Base-by-base conservation (phyloP, 2,113 vertebrate genomes). In the Mystacornis crossleyi region DNA sequence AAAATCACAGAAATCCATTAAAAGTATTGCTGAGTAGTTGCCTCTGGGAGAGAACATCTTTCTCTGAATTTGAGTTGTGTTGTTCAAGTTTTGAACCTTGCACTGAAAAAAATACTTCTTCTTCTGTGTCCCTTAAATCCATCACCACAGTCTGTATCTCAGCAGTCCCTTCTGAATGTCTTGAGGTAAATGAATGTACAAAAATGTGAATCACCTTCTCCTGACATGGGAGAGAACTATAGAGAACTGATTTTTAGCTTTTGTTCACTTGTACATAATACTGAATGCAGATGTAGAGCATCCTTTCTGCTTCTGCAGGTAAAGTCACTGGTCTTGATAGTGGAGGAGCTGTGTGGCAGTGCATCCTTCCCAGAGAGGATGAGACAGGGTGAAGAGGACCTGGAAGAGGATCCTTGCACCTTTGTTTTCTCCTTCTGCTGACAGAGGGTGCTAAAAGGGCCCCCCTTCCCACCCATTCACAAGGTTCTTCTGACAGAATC, bases 391-490 rank as follows among this genome's bases (percentile, higher is more conserved):
- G 47, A 86, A 66, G 33, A 69, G 21, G 36, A 50, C 33, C 24
- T 87, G 33, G 38, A 50, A 33, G 8, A 73, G 10, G 6, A 12
- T 78, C n/a, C 23, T 82, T 67, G 34, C 11, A 26, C 23, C 24
- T 77, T 70, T 50, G 25, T 75, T 51, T 72, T 70, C 23, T 61
- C 45, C 20, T 38, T 29, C n/a, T 86, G 20, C 64, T 77, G 40
- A 29, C 17, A 73, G 28, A 82, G 26, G 25, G 11, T 86, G 40
- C 45, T 67, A 15, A 60, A 89, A 86, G 43, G 33, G 5, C 4
- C 1, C 4, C 1, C 4, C 4, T 6, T 19, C n/a, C 34, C 15
- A 12, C 3, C 7, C 7, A 1, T 60, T 72, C 62, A 33, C 18
- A 36, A 47, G 16, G 2, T 38, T 31, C 4, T 82, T 77, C 38